A percentile compares a stretch with the other conserved stretches of the same genome.
Conservation (phyloP, 1,140 invertebrate genomes). For the Drosophila lini region DNA sequence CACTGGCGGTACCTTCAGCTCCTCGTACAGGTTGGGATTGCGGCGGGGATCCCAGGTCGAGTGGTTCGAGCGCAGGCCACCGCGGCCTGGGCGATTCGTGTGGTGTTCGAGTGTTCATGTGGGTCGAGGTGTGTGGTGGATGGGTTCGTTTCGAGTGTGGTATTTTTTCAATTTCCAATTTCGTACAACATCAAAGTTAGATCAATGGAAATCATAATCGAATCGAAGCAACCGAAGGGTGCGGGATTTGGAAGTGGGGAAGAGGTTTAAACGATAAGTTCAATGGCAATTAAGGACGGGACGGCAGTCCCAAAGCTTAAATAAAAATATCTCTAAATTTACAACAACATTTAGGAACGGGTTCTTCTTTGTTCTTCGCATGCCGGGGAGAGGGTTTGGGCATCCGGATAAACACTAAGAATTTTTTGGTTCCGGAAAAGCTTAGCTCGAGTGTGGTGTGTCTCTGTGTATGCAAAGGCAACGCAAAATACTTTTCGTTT, state of each 20-base stretch:
- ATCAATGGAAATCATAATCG: conserved; percentile 62
- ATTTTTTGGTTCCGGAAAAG: conserved; percentile 66
- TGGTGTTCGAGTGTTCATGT: conserved; percentile 30
- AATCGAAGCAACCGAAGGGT: conserved; percentile 61
- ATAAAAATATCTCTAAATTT: conserved; percentile 59
- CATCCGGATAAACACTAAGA: conserved; percentile 46
- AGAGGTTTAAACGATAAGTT: conserved; percentile 48
- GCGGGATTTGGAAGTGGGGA: conserved; percentile 41
- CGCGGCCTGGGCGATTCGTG: conserved; percentile 65
- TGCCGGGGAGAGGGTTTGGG: background rate
- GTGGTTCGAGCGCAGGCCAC: conserved; percentile 87
- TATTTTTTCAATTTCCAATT: conserved; percentile 75
- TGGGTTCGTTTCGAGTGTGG: conserved; percentile 46
- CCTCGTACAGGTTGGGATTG: conserved; percentile 91
- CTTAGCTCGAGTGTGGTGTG: conserved; percentile 51
- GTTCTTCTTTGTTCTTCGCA: conserved; percentile 22
- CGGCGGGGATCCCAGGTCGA: conserved; percentile 94
- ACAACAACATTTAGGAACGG: conserved; percentile 72
- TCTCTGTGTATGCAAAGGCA: conserved; percentile 62
- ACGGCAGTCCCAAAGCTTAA: conserved; percentile 13
- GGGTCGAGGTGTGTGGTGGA: conserved; percentile 26
- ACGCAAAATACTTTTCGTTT: conserved; percentile 63
- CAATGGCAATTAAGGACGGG: conserved; percentile 17
- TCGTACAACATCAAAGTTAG: conserved; percentile 75
- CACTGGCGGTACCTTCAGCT: conserved; percentile 88